Evolutionary conservation across 2,888 invertebrate genomes (phyloP).

Genomic region (Volucella zonaria): DNA sequence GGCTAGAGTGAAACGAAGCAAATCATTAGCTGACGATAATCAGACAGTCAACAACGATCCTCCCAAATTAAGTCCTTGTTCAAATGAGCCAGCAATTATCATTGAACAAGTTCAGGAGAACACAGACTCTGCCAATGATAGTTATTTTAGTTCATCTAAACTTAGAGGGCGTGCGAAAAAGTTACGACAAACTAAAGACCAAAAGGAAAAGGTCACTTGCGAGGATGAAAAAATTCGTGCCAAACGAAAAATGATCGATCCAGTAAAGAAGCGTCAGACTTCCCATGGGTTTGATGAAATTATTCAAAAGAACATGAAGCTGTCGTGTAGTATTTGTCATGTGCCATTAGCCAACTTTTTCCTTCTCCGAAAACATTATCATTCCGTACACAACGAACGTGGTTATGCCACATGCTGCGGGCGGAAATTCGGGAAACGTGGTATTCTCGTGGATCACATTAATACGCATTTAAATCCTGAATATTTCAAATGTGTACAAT

Average conservation of each 20-base stretch:
- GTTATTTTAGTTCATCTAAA: neutral
- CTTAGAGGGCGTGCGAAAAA: neutral
- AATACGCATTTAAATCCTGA: constrained; percentile 79
- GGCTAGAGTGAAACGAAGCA: constrained; percentile 1
- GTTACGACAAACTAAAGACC: neutral
- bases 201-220: constrained; percentile 63
- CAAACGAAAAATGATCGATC: constrained; percentile 25
- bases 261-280: constrained; percentile 75
- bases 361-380: constrained; percentile 68
- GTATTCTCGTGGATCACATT: constrained; percentile 74
- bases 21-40: neutral
- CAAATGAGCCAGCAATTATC: neutral
- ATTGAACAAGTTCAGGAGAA: neutral
- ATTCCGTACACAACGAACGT: constrained; percentile 67
- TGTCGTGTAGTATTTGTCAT: constrained; percentile 74
- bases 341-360: constrained; percentile 65
- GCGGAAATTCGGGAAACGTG: constrained; percentile 73
- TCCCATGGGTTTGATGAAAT: constrained; percentile 74
- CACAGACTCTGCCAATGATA: neutral
- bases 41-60: neutral
- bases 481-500: constrained; percentile 79
- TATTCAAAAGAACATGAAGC: constrained; percentile 69
- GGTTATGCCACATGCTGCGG: constrained; percentile 75
- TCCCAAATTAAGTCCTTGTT: no score
- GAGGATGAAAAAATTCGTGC: constrained; percentile 76